Base-by-base conservation (phyloP, 2,888 invertebrate species). In the Spodoptera exigua region DNA sequence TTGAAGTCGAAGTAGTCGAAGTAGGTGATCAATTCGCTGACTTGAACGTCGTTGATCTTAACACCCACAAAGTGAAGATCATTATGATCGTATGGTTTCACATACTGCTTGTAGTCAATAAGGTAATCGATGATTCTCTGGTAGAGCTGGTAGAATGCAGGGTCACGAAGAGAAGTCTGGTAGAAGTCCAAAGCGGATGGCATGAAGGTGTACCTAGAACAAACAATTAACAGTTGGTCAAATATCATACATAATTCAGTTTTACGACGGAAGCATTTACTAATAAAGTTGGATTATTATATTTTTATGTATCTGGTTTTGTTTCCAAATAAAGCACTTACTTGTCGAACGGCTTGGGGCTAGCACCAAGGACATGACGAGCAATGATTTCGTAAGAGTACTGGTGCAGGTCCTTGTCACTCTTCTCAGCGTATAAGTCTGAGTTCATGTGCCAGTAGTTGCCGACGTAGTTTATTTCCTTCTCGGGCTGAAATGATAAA, bases 131-230 rank as follows among this genome's bases (percentile, higher is more conserved):
- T 71, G 78, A 96, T 93, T 74, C 95, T 95, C 87, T 95, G 95
- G 89, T 95, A 96, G 54, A 96, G 87, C 65, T 95, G 95, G 87
- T 95, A 97, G 95, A 96, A 96, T 35, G 95, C 95, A 14, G 97
- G 97, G 85, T 97, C 97, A 68, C 96, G 95, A 75, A 96, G 84
- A 65, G 95, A 95, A 7, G 96, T 96, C 79, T 95, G 95, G 82
- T 95, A 95, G 82, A 95, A 95, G 82, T 96, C 95, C 46, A 96
- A 89, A 13, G 95, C 95, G 27, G 95, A 94, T n/a, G 96, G 96
- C 16, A 93, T 78, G 61, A 93, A 86, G 9, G 78, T 77, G 78
- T 89, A 88, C 46, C 93, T 94, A 82, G 34, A 86, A 86, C 7
- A 18, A 56, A 32, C 2, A n/a, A 37, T 21, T 3, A 21, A 37